A percentile compares a stretch with the other conserved stretches of the same genome.
Conservation (phyloP, 1,140 invertebrate species). For the Drosophila lini region DNA sequence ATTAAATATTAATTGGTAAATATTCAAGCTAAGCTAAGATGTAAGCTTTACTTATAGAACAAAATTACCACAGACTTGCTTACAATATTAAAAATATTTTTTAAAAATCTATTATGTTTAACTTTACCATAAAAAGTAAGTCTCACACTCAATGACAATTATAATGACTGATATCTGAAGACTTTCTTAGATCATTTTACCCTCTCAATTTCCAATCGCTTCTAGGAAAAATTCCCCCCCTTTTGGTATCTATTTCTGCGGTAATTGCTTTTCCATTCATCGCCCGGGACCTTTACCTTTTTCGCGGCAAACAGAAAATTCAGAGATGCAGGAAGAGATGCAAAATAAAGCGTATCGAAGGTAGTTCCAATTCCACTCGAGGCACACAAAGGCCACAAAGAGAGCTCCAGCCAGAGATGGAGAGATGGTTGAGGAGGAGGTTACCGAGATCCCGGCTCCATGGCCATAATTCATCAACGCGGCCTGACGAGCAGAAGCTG, state of each 20-base stretch:
- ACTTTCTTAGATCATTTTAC: background rate
- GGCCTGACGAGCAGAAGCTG: constrained; percentile 53
- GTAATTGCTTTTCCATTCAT: constrained; percentile 50
- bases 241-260: constrained; percentile 31
- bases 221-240: background rate
- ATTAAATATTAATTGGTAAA: too few relatives aligned
- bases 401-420: background rate
- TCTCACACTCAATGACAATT: background rate
- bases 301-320: constrained; percentile 17
- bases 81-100: too few relatives aligned
- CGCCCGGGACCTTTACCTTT: constrained; percentile 18
- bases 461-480: constrained; percentile 51
- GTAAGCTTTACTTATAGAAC: too few relatives aligned
- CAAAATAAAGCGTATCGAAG: constrained; percentile 41
- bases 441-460: constrained; percentile 17
- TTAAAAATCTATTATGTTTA: too few relatives aligned
- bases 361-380: constrained; percentile 14
- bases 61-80: too few relatives aligned
- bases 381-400: constrained; percentile 39
- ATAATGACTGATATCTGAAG: background rate
- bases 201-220: constrained; percentile 3
- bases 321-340: constrained; percentile 18
- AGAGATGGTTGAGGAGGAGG: background rate
- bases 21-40: too few relatives aligned
- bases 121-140: background rate